Evolutionary conservation across 2,797 vertebrate genomes (phyloP).

Genomic region (Scleropages formosus): DNA sequence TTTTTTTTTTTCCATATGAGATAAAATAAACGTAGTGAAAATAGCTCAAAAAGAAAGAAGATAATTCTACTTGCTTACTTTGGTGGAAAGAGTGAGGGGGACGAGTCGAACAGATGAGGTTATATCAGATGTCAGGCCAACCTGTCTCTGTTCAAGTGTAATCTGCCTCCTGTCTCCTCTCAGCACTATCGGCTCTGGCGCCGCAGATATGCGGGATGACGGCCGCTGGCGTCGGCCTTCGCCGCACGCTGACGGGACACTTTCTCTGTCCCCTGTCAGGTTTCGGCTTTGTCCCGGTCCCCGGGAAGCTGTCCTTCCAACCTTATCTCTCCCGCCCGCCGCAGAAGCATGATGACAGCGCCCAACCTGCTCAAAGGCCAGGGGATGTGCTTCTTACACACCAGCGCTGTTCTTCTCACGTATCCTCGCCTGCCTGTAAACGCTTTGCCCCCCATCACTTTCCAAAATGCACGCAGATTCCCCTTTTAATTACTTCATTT

Average conservation of each 20-base stretch:
- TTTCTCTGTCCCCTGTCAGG: constrained; percentile 28
- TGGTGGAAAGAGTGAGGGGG: neutral
- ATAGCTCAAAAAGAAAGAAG: neutral
- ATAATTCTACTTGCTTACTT: neutral
- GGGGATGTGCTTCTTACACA: neutral
- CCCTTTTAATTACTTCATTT: too few species aligned
- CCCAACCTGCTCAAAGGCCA: neutral
- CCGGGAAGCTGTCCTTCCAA: neutral
- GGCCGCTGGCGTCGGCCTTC: constrained; percentile 22
- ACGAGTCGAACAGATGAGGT: neutral
- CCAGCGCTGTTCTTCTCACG: neutral
- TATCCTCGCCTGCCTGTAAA: neutral
- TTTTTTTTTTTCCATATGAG: neutral
- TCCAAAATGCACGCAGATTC: too few species aligned
- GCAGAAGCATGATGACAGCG: neutral
- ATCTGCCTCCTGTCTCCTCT: constrained; percentile 40
- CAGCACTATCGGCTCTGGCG: constrained; percentile 63
- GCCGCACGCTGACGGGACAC: constrained; percentile 59
- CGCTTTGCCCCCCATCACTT: neutral
- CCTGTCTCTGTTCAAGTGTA: neutral
- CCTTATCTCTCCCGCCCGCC: neutral
- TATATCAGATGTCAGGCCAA: constrained; percentile 10
- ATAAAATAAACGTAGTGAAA: neutral
- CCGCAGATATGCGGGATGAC: constrained; percentile 59
- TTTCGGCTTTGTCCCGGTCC: neutral